Conservation (phyloP, 2,113 vertebrate species). For the Siphamia tubifer region DNA sequence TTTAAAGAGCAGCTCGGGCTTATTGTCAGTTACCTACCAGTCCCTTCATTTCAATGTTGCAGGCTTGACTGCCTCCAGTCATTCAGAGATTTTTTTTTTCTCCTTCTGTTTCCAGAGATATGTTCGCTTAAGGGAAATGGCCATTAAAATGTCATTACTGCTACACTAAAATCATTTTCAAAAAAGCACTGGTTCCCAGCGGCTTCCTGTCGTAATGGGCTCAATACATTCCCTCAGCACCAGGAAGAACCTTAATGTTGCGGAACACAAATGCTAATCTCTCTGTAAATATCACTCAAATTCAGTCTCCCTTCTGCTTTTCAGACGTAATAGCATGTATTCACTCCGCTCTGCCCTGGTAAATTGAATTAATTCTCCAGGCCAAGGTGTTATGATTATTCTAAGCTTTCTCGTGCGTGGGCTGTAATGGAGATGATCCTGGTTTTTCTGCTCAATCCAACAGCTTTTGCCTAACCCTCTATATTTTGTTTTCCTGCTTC, state of each 20-base stretch:
- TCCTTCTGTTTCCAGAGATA: slow-evolving; percentile 67
- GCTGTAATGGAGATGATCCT: slow-evolving; percentile 40
- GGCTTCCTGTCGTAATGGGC: slow-evolving; percentile 63
- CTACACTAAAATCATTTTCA: slow-evolving; percentile 67
- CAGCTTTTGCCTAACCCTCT: slow-evolving; percentile 5
- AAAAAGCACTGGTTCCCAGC: slow-evolving; percentile 67
- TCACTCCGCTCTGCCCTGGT: slow-evolving; percentile 43
- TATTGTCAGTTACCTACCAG: slow-evolving; percentile 58
- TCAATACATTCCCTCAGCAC: slow-evolving; percentile 61
- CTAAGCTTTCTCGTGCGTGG: slow-evolving; percentile 25
- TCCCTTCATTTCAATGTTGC: slow-evolving; percentile 49
- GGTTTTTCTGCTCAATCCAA: neutral
- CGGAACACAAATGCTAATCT: slow-evolving; percentile 77
- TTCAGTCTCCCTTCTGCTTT: slow-evolving; percentile 46
- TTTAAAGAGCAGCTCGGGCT: slow-evolving; percentile 63
- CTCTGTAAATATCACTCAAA: slow-evolving; percentile 73
- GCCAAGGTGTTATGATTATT: slow-evolving; percentile 61
- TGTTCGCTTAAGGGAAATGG: slow-evolving; percentile 71
- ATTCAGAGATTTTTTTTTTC: slow-evolving; percentile 28
- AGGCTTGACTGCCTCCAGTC: slow-evolving; percentile 67
- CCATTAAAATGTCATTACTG: slow-evolving; percentile 78
- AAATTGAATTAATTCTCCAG: slow-evolving; percentile 67
- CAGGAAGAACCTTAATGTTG: slow-evolving; percentile 68
- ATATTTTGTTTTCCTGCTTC: neutral
- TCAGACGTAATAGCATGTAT: slow-evolving; percentile 41